Conservation (phyloP, 2,797 vertebrate genomes). For the Labeo calbasu region DNA sequence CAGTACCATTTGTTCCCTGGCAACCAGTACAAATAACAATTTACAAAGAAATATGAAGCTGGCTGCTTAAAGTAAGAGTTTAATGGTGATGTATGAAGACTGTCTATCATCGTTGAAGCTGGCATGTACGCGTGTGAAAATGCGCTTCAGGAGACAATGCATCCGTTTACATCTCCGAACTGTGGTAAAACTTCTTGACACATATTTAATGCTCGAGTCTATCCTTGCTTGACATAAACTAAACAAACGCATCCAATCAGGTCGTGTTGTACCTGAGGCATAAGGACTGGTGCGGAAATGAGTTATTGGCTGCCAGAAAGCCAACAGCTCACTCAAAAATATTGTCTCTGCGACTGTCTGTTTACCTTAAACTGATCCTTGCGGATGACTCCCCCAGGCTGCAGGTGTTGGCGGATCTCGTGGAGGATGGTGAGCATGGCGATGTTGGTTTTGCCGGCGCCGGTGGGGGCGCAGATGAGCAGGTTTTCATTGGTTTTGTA, state of each 20-base stretch:
- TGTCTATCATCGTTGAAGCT: constrained; percentile 73
- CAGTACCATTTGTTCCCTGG: constrained; percentile 81
- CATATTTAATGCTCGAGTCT: constrained; percentile 26
- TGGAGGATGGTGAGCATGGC: constrained; percentile 96
- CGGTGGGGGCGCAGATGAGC: constrained; percentile 95
- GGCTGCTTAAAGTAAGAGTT: constrained; percentile 74
- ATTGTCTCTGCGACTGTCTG: background rate
- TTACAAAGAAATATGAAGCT: constrained; percentile 86
- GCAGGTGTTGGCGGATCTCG: constrained; percentile 94
- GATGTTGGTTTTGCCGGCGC: constrained; percentile 98
- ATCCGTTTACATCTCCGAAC: constrained; percentile 72
- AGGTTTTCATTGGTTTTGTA: constrained; percentile 99
- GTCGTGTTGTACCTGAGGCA: background rate
- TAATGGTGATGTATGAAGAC: constrained; percentile 88
- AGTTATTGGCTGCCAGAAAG: constrained; percentile 24
- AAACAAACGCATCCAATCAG: constrained; percentile 60
- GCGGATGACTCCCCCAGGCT: constrained; percentile 90
- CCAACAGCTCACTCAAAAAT: constrained; percentile 22
- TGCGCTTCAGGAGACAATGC: constrained; percentile 70
- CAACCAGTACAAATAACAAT: constrained; percentile 84
- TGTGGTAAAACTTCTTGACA: constrained; percentile 59
- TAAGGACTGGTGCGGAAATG: constrained; percentile 55
- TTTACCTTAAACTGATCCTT: constrained; percentile 97
- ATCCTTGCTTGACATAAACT: constrained; percentile 47
- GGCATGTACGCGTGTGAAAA: constrained; percentile 32